phyloP scores from a whole-genome alignment of 1,140 invertebrate species.

The Aphis craccivora region DNA sequence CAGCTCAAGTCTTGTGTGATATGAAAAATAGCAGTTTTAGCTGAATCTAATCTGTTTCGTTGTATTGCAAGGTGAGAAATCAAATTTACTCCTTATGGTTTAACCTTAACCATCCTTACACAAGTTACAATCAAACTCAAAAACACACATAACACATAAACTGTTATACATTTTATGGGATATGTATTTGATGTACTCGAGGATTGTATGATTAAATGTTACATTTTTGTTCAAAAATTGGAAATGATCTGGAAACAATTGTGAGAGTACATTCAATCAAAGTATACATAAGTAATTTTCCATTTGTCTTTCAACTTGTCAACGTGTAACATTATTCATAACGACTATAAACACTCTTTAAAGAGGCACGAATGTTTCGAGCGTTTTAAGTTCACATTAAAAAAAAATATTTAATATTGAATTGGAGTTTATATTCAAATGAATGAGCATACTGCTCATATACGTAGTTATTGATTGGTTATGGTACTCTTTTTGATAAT shows the following conservation, averaged over 20 bases:
- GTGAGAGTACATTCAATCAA: neutral
- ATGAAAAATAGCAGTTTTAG: neutral
- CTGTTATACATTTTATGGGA: too few relatives aligned
- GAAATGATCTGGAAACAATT: neutral
- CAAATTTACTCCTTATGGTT: neutral
- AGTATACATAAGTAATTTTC: neutral
- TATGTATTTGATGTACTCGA: neutral
- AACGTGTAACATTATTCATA: constrained; percentile 11
- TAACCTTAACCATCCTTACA: neutral
- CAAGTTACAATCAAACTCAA: too few relatives aligned
- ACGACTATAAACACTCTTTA: constrained; percentile 7
- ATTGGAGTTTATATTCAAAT: neutral
- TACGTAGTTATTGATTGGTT: neutral
- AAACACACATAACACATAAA: neutral
- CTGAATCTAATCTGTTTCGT: neutral
- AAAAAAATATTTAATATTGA: constrained; percentile 9
- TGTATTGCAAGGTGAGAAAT: neutral
- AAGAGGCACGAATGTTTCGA: neutral
- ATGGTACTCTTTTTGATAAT: neutral
- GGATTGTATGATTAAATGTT: neutral
- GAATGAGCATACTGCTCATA: neutral
- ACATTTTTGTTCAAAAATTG: neutral
- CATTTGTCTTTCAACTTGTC: neutral
- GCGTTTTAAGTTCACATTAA: neutral
- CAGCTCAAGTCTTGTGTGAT: neutral